Percentiles rank a stretch among this genome's conserved stretches.
phyloP scores from a whole-genome alignment of 2,113 vertebrate genomes.

The Ophiodon elongatus region DNA sequence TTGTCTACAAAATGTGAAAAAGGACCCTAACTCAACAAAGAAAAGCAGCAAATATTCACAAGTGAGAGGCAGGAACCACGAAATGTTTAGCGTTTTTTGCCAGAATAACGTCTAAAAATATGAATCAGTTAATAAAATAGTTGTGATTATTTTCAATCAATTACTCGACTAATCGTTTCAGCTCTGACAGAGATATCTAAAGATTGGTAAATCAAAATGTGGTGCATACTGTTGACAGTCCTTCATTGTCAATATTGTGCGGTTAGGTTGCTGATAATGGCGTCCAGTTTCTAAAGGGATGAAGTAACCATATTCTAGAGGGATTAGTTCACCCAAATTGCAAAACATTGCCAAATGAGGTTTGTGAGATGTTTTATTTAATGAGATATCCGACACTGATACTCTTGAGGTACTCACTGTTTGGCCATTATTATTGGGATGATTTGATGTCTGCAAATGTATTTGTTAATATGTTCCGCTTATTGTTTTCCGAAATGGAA shows the following conservation, averaged over 20 bases:
- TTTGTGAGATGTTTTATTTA: not conserved
- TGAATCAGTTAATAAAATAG: not conserved
- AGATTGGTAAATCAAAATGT: not conserved
- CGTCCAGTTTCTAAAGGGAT: not conserved
- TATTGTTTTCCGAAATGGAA: not conserved
- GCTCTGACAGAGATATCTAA: not conserved
- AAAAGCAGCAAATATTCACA: not conserved
- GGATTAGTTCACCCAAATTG: not conserved
- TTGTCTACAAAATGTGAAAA: not conserved
- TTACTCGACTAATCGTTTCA: not conserved
- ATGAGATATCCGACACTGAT: not conserved
- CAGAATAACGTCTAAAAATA: not conserved
- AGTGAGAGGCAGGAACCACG: not conserved
- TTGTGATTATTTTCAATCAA: not conserved
- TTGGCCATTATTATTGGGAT: not conserved
- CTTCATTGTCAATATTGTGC: not conserved
- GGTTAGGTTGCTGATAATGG: not conserved
- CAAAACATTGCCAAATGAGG: not conserved
- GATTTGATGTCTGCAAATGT: not conserved
- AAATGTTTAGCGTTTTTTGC: not conserved
- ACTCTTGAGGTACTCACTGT: not conserved
- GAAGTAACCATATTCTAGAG: not conserved
- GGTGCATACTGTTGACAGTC: not conserved
- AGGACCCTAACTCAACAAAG: not conserved
- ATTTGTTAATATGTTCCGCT: not conserved